Conservation (phyloP, 2,797 vertebrate genomes). For the Gymnocypris eckloni region DNA sequence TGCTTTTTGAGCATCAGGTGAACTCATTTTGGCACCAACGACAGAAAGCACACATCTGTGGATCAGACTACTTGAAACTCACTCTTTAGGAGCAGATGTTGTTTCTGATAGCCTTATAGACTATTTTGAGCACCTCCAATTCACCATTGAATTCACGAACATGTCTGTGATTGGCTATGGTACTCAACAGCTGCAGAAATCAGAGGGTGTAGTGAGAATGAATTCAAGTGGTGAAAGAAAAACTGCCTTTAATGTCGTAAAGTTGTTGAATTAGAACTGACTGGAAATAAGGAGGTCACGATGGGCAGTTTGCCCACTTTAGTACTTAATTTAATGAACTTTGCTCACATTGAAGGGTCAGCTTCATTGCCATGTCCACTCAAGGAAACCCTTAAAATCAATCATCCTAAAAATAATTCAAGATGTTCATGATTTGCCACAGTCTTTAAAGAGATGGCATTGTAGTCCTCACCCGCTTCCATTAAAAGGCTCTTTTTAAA, state of each 20-base stretch:
- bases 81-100: constrained; percentile 8
- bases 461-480: background rate
- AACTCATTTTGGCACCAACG: background rate
- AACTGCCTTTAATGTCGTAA: background rate
- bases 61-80: background rate
- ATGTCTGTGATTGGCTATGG: background rate
- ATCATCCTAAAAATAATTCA: constrained; percentile 19
- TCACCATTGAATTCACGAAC: background rate
- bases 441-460: constrained; percentile 18
- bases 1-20: constrained; percentile 1
- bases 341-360: constrained; percentile 28
- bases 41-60: constrained; percentile 2
- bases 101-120: background rate
- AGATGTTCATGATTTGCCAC: constrained; percentile 10
- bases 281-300: background rate
- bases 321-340: constrained; percentile 43
- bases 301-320: background rate
- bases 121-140: background rate
- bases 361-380: constrained; percentile 32
- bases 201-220: background rate
- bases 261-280: background rate
- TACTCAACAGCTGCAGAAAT: background rate
- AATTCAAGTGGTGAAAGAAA: constrained; percentile 14
- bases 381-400: constrained; percentile 21
- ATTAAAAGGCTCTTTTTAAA: constrained; percentile 7